Conservation (phyloP, 2,113 vertebrate genomes). For the Myotis brandtii region DNA sequence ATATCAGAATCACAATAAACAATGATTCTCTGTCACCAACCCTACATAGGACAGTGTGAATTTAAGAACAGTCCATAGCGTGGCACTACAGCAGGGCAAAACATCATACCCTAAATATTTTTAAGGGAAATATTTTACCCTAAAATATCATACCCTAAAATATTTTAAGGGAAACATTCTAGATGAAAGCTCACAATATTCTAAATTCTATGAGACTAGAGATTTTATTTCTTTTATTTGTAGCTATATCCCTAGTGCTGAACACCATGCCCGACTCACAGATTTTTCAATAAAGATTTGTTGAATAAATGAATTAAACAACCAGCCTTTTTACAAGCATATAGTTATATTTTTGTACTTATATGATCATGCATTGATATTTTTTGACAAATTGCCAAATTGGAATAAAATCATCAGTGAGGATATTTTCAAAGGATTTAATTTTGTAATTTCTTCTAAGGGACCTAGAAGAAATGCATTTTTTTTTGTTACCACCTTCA, state of each 20-base stretch:
- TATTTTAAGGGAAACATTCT: slow-evolving; percentile 22
- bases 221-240: slow-evolving; percentile 32
- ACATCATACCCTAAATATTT: not conserved
- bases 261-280: not conserved
- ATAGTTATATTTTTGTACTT: not conserved
- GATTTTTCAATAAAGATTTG: not conserved
- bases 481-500: not conserved
- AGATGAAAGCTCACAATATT: not conserved
- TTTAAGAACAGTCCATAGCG: not conserved
- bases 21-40: slow-evolving; percentile 67
- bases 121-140: slow-evolving; percentile 14
- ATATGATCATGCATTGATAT: not conserved
- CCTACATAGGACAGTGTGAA: not conserved
- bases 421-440: not conserved
- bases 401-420: not conserved
- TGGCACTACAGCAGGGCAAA: not conserved
- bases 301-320: not conserved
- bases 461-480: not conserved
- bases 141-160: not conserved
- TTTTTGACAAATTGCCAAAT: not conserved
- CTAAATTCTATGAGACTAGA: not conserved
- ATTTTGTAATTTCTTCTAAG: not conserved
- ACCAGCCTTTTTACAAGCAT: not conserved
- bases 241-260: not conserved
- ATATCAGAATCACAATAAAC: slow-evolving; percentile 68